Evolutionary conservation across 2,797 vertebrate genomes (phyloP).

Genomic region (Echiichthys vipera): DNA sequence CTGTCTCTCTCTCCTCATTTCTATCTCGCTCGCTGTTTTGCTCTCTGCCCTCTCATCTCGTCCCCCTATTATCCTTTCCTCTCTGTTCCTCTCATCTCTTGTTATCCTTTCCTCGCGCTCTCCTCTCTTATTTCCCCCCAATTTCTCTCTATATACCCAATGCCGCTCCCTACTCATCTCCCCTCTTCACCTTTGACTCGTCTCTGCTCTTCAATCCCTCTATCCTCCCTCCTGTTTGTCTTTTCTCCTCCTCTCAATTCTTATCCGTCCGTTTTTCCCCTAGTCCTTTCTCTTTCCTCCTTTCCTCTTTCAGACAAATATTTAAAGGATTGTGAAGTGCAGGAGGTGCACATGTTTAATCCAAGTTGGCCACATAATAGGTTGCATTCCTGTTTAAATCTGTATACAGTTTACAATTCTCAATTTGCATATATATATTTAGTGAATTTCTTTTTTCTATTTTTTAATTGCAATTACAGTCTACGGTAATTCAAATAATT

Average conservation of each 20-base stretch:
- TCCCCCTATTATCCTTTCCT: slow-evolving; percentile 75
- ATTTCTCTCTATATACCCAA: slow-evolving; percentile 38
- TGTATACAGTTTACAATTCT: too few species aligned
- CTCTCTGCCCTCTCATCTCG: slow-evolving; percentile 80
- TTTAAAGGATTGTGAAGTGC: neutral
- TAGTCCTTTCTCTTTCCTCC: slow-evolving; percentile 4
- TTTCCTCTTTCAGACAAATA: slow-evolving; percentile 9
- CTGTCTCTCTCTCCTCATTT: slow-evolving; percentile 58
- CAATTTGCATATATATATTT: too few species aligned
- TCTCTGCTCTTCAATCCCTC: slow-evolving; percentile 39
- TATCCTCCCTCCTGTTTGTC: slow-evolving; percentile 26
- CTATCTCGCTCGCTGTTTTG: slow-evolving; percentile 62
- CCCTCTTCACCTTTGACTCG: slow-evolving; percentile 41
- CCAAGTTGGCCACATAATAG: neutral
- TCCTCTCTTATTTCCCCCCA: slow-evolving; percentile 54
- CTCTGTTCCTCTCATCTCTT: slow-evolving; percentile 74
- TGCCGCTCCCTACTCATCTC: slow-evolving; percentile 26
- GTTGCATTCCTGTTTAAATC: too few species aligned
- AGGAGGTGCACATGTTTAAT: neutral
- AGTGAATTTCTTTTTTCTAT: too few species aligned
- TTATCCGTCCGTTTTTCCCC: neutral
- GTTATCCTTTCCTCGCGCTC: slow-evolving; percentile 69
- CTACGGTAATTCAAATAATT: too few species aligned
- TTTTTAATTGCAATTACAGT: too few species aligned
- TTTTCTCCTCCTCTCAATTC: slow-evolving; percentile 22